phyloP scores from a whole-genome alignment of 2,113 vertebrate genomes.

The Austrofundulus limnaeus region DNA sequence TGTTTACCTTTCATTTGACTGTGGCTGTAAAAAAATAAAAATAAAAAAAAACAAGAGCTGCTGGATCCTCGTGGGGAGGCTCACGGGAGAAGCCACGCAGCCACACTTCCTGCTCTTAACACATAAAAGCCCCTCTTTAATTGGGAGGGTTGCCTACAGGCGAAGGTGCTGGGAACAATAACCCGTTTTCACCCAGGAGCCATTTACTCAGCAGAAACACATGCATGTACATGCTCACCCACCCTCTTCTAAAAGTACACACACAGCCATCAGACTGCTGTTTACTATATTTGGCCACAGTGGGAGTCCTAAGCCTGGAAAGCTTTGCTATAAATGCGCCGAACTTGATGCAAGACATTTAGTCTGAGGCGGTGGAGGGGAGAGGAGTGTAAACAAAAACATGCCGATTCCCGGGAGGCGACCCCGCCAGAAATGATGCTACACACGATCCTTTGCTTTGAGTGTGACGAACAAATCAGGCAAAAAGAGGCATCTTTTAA shows the following conservation, averaged over 20 bases:
- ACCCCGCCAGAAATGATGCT: too few species aligned
- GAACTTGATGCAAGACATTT: slow-evolving; percentile 66
- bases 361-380: slow-evolving; percentile 39
- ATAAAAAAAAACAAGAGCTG: slow-evolving; percentile 54
- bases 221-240: slow-evolving; percentile 33
- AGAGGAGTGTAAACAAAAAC: slow-evolving; percentile 60
- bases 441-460: slow-evolving; percentile 44
- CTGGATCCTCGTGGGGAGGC: slow-evolving; percentile 51
- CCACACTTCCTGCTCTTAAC: slow-evolving; percentile 75
- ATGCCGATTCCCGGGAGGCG: slow-evolving; percentile 23
- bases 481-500: not conserved
- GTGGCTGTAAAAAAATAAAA: slow-evolving; percentile 59
- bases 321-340: slow-evolving; percentile 69
- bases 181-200: slow-evolving; percentile 72
- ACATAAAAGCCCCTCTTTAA: slow-evolving; percentile 76
- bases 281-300: slow-evolving; percentile 75
- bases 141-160: slow-evolving; percentile 71
- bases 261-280: slow-evolving; percentile 50
- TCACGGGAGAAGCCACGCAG: slow-evolving; percentile 51
- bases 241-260: slow-evolving; percentile 17
- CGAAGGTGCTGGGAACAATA: slow-evolving; percentile 74
- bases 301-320: slow-evolving; percentile 72
- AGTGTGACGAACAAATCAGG: not conserved
- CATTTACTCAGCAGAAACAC: slow-evolving; percentile 61
- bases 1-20: slow-evolving; percentile 72